Percentiles rank a stretch among this genome's conserved stretches.
phyloP scores from a whole-genome alignment of 2,888 invertebrate species.

The Cyaniris semiargus region DNA sequence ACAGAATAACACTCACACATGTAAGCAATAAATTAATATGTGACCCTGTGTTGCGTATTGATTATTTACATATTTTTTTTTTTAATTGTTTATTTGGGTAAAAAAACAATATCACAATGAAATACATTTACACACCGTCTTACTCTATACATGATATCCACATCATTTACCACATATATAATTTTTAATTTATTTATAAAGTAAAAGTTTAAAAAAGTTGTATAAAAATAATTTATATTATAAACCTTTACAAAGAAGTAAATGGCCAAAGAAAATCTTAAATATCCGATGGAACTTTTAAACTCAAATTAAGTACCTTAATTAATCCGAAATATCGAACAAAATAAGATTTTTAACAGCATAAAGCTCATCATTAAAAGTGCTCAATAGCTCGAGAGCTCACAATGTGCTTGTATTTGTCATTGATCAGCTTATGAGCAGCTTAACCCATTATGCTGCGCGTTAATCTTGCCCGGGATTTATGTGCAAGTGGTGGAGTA shows the following conservation, averaged over 20 bases:
- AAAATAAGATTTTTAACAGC: conserved; percentile 7
- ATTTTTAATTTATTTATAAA: too few relatives aligned
- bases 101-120: too few relatives aligned
- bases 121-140: too few relatives aligned
- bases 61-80: too few relatives aligned
- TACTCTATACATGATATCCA: too few relatives aligned
- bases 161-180: too few relatives aligned
- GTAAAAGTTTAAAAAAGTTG: too few relatives aligned
- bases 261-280: neutral
- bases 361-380: conserved; percentile 17
- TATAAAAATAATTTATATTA: too few relatives aligned
- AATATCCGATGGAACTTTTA: neutral
- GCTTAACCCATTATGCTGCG: conserved; percentile 16
- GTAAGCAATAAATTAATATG: too few relatives aligned
- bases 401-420: conserved; percentile 16
- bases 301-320: neutral
- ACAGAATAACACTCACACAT: neutral
- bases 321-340: conserved; percentile 11
- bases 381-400: conserved; percentile 17
- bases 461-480: neutral
- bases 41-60: too few relatives aligned
- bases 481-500: conserved; percentile 17
- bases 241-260: too few relatives aligned
- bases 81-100: too few relatives aligned
- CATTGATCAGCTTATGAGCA: conserved; percentile 11